Evolutionary conservation across 1,140 invertebrate species (phyloP), one percentile per base, ranked within the genome.

Genomic region (Dendroctonus ponderosae): DNA sequence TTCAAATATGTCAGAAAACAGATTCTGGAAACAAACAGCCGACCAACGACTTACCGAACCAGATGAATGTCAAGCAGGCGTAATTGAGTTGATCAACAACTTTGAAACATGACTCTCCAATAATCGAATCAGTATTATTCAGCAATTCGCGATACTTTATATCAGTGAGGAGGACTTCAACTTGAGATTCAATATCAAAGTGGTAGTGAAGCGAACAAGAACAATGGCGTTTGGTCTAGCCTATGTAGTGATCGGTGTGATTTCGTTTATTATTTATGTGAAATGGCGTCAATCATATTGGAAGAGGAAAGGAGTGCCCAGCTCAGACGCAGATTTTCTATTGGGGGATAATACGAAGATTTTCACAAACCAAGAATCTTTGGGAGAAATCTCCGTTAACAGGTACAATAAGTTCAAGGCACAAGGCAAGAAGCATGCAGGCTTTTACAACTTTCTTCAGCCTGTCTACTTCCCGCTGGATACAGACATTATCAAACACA

Each of bases 401-500:
- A 46, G 43, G 12, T 46, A 46, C 12, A 12, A 46, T 1, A 14
- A 54, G 40, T 15, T 54, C 9, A 54, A 38, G 38, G 0, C 7
- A 7, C 15, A 2, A n/a, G 41, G n/a, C 11, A 38, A 5, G 11
- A 61, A n/a, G 51, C 49, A 68, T 40, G 66, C 61, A 38, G 70
- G 70, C 26, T 5, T 59, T 7, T 71, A 64, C 40, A 50, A 14
- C 9, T 53, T 71, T 14, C 52, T 50, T 5, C 7, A 39, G 14
- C 70, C 70, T 7, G 39, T 58, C 3, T 71, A 43, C 38, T 56
- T 69, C 7, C 70, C 70, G 39, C 70, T 78, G 8, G 83, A 85
- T 75, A 79, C 79, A 3, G 78, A 81, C 67, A 70, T 86, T 7
- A 78, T 85, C 5, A 79, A 79, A 63, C 42, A 71, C 0, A 74